These are phyloP conservation scores for Gallinago paraguaiae DNA, from an alignment of 2,113 vertebrate genomes.

Conservation along the genomic window DNA sequence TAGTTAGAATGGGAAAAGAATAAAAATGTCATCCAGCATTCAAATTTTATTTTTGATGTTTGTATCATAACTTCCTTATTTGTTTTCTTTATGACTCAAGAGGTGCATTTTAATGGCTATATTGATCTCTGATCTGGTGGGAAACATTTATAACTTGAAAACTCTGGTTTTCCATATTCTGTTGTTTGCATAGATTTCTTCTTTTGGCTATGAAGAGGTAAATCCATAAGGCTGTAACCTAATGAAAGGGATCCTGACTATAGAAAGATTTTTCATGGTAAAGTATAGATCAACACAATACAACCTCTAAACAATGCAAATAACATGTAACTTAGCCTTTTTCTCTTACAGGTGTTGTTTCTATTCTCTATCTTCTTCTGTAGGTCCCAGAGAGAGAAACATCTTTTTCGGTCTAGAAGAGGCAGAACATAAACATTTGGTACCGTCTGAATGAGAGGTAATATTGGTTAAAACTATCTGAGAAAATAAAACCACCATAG, in stretches of 20 bases:
- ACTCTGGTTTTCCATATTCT: background rate
- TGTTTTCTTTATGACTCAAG: background rate
- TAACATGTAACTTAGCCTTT: background rate
- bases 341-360: background rate
- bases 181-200: background rate
- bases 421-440: background rate
- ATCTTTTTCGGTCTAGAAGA: background rate
- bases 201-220: background rate
- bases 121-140: background rate
- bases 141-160: background rate
- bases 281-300: background rate
- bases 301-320: background rate
- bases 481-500: background rate
- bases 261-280: background rate
- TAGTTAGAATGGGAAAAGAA: slow-evolving; percentile 37
- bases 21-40: slow-evolving; percentile 36
- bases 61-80: background rate
- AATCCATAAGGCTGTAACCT: background rate
- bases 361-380: background rate
- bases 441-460: background rate
- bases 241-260: background rate
- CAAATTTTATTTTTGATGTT: background rate
- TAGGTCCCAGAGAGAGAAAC: background rate
- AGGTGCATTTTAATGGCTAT: background rate
- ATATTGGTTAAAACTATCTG: background rate